Conservation (phyloP, 2,797 vertebrate species). For the Morus bassanus region DNA sequence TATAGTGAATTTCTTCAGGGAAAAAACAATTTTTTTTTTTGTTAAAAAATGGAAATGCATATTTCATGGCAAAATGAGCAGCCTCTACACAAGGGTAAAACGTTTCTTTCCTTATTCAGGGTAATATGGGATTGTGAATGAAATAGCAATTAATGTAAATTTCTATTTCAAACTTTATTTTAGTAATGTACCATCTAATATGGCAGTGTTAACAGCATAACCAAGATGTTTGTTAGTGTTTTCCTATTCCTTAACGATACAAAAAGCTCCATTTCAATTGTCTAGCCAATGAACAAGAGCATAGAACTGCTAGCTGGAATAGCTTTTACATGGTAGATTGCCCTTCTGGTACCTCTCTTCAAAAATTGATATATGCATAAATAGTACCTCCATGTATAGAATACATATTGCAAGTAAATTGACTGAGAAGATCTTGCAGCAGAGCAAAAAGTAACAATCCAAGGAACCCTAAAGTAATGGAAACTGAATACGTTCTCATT, state of each 20-base stretch:
- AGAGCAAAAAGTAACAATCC: background rate
- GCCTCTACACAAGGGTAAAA: background rate
- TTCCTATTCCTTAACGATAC: background rate
- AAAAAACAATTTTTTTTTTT: background rate
- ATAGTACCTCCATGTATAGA: background rate
- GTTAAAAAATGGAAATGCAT: background rate
- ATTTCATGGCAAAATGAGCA: background rate
- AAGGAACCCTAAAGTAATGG: background rate
- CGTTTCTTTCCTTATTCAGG: background rate
- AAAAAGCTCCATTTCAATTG: background rate
- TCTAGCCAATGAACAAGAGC: background rate
- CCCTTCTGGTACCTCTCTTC: background rate
- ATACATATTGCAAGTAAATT: background rate
- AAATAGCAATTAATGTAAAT: background rate
- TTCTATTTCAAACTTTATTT: background rate
- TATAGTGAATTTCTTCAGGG: background rate
- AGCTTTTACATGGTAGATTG: background rate
- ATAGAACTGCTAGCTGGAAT: background rate
- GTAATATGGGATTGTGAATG: background rate
- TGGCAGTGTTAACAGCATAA: background rate
- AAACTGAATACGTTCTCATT: background rate
- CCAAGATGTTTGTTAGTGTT: background rate
- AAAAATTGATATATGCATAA: background rate
- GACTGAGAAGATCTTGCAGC: background rate
- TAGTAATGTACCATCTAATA: background rate